Base-by-base conservation (phyloP, 1,140 invertebrate genomes). In the Eumeta japonica region DNA sequence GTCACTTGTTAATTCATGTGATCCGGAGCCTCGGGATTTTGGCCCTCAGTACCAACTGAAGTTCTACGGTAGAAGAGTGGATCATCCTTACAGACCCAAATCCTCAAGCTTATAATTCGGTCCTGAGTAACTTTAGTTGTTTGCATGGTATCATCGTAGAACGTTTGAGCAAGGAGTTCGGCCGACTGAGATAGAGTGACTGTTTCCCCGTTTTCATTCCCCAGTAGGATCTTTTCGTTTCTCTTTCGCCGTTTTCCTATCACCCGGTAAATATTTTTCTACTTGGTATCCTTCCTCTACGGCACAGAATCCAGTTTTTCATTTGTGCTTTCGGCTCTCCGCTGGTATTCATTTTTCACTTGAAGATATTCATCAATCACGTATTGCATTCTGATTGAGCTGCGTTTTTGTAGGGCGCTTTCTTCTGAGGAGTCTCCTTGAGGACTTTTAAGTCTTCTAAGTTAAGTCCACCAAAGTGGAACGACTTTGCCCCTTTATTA, bases 401-500 rank as follows among this genome's bases (percentile, higher is more conserved):
- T 28, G 48, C 45, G 9, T 29, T 28, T 0, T 52, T 50, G 5
- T 48, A 3, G 3, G 45, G 16, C 16, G 45, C 48, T 28, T 35
- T 45, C 3, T 29, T 35, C 0, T 39, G 10, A 0, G 41, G 39
- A 1, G 50, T 41, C 10, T 28, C 47, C 31, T 46, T 46, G 0
- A 46, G 16, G 1, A 17, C 4, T 2, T 17, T 20, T 3, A 56
- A 41, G 0, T 18, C 16, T 2, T 41, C 28, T 0, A n/a, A n/a
- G n/a, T n/a, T n/a, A n/a, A n/a, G 17, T 28, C 50, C 54, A 56
- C 54, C 54, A 56, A 0, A 42, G 43, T 1, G 35, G 34, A 5
- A 10, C 43, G 0, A 41, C 5, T 2, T 38, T 38, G 0, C 7
- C 30, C n/a, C 15, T 28, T 41, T 1, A 14, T 16, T n/a, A n/a